A percentile compares a stretch with the other conserved stretches of the same genome.
Evolutionary conservation across 2,113 vertebrate species (phyloP).

Genomic region (Odocoileus virginianus): DNA sequence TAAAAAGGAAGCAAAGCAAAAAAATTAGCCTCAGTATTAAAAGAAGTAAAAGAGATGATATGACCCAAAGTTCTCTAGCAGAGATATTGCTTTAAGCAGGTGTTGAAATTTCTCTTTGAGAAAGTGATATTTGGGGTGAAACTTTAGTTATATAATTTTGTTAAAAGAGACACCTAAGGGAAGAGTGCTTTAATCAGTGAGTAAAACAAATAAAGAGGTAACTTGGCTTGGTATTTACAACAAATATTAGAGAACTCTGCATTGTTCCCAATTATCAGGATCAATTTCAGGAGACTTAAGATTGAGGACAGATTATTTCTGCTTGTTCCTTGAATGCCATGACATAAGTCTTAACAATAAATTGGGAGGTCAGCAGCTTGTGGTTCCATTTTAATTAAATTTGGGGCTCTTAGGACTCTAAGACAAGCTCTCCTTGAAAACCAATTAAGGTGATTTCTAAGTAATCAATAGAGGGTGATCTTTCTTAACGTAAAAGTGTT

Average conservation of each 20-base stretch:
- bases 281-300: neutral
- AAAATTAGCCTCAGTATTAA: neutral
- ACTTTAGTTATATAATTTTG: neutral
- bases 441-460: neutral
- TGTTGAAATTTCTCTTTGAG: neutral
- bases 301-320: neutral
- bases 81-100: neutral
- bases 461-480: neutral
- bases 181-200: neutral
- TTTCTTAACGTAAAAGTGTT: neutral
- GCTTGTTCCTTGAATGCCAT: neutral
- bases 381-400: neutral
- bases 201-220: neutral
- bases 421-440: neutral
- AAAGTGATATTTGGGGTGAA: neutral
- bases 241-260: neutral
- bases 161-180: neutral
- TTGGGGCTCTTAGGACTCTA: neutral
- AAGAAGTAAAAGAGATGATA: neutral
- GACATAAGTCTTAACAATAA: neutral
- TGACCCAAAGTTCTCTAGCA: neutral
- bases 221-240: neutral
- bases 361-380: neutral
- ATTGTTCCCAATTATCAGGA: neutral
- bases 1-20: neutral